These are phyloP conservation scores for Hypomecis punctinalis DNA, from an alignment of 2,888 invertebrate genomes.

Conservation along the genomic window DNA sequence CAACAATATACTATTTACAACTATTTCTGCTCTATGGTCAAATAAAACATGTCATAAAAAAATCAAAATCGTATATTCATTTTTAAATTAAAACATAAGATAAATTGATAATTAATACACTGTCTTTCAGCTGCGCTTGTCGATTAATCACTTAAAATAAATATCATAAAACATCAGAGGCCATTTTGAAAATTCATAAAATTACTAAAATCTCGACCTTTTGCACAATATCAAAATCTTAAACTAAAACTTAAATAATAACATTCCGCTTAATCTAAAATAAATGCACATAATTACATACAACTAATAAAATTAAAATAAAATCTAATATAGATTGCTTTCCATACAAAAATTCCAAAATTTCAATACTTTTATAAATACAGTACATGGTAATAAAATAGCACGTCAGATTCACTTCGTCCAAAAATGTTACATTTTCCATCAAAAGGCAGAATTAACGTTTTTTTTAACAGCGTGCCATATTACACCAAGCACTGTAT, in stretches of 20 bases:
- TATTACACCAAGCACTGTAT: background rate
- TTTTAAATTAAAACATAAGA: slow-evolving; percentile 26
- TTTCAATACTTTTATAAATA: slow-evolving; percentile 2
- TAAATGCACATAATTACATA: slow-evolving; percentile 35
- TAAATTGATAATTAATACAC: slow-evolving; percentile 29
- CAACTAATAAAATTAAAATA: slow-evolving; percentile 14
- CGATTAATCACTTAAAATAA: slow-evolving; percentile 26
- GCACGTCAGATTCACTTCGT: background rate
- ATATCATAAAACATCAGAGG: slow-evolving; percentile 16
- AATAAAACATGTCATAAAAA: slow-evolving; percentile 32
- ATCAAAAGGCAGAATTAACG: background rate
- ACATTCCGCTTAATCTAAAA: slow-evolving; percentile 29
- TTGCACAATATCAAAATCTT: slow-evolving; percentile 4
- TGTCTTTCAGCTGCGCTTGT: slow-evolving; percentile 26
- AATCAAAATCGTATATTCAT: slow-evolving; percentile 39
- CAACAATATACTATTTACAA: no score
- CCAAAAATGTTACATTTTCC: background rate
- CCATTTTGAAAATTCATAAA: slow-evolving; percentile 9
- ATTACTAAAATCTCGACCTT: slow-evolving; percentile 17
- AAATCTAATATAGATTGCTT: slow-evolving; percentile 28
- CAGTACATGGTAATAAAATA: background rate
- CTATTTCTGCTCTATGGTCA: background rate
- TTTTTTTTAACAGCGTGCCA: background rate
- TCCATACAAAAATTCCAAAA: slow-evolving; percentile 13
- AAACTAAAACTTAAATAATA: slow-evolving; percentile 19